These are phyloP conservation scores for Opisthograptis luteolata DNA, from an alignment of 2,888 invertebrate species.

Conservation along the genomic window DNA sequence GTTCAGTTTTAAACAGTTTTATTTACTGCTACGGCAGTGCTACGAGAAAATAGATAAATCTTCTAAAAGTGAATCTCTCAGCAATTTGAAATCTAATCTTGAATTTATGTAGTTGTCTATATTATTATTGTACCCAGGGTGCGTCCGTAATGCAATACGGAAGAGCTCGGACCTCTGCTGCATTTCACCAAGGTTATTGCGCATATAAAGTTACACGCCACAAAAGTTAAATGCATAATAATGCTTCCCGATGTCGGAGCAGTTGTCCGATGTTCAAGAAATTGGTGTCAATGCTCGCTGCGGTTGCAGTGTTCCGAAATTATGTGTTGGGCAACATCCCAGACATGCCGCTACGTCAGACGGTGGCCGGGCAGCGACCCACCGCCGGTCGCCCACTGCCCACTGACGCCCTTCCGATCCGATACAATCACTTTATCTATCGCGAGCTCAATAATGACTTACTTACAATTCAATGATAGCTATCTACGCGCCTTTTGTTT, in stretches of 20 bases:
- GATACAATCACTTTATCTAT: conserved; percentile 62
- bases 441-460: conserved; percentile 35
- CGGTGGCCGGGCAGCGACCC: conserved; percentile 55
- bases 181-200: conserved; percentile 34
- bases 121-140: not conserved
- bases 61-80: not conserved
- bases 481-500: conserved; percentile 29
- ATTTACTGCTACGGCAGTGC: conserved; percentile 26
- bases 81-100: conserved; percentile 6
- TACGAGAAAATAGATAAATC: conserved; percentile 18
- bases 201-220: conserved; percentile 30
- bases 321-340: conserved; percentile 74
- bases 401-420: conserved; percentile 66
- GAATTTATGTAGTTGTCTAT: conserved; percentile 10
- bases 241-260: conserved; percentile 53
- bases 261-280: conserved; percentile 70
- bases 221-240: conserved; percentile 43
- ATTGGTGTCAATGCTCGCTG: conserved; percentile 83
- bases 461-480: conserved; percentile 21
- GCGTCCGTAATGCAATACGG: conserved; percentile 14
- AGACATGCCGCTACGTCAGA: conserved; percentile 48
- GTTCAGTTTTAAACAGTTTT: too few species aligned
- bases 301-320: conserved; percentile 82
- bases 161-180: not conserved
- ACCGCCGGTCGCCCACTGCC: conserved; percentile 50